Percentiles rank a stretch among this genome's conserved stretches.
These are phyloP conservation scores for Temnothorax curvispinosus DNA, from an alignment of 1,140 invertebrate genomes.

Conservation along the genomic window DNA sequence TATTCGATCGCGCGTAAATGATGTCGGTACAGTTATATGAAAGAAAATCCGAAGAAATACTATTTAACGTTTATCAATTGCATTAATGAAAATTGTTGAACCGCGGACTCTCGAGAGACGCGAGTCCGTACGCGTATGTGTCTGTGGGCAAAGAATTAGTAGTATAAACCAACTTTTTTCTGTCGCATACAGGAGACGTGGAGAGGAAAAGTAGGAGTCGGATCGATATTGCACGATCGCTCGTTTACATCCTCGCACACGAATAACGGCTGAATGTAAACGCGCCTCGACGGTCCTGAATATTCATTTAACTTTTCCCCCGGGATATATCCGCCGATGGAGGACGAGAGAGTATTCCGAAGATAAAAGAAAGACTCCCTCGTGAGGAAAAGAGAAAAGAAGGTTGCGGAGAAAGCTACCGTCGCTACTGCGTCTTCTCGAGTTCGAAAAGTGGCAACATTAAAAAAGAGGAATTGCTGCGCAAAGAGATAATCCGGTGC, in stretches of 20 bases:
- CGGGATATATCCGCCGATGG: conserved; percentile 39
- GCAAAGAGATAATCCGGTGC: background rate
- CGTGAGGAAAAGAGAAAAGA: background rate
- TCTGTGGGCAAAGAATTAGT: conserved; percentile 20
- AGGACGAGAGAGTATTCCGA: conserved; percentile 39
- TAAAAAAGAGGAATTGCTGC: background rate
- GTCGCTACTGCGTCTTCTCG: conserved; percentile 6
- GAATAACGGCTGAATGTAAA: conserved; percentile 45
- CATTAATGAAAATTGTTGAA: conserved; percentile 6
- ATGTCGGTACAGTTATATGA: background rate
- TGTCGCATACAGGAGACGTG: background rate
- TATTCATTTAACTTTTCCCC: conserved; percentile 60
- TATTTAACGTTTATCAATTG: background rate
- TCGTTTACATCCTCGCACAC: conserved; percentile 53
- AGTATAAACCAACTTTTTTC: conserved; percentile 30
- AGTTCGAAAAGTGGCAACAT: conserved; percentile 22
- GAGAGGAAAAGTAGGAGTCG: background rate
- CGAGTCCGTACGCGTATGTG: background rate
- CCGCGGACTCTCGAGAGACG: background rate
- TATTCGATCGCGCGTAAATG: background rate
- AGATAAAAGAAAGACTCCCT: conserved; percentile 42
- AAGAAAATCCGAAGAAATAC: background rate
- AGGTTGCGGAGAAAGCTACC: conserved; percentile 9
- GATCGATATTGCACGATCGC: conserved; percentile 47
- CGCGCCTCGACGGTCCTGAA: conserved; percentile 45